Conservation (phyloP, 2,113 vertebrate genomes). For the Triplophysa tibetana region DNA sequence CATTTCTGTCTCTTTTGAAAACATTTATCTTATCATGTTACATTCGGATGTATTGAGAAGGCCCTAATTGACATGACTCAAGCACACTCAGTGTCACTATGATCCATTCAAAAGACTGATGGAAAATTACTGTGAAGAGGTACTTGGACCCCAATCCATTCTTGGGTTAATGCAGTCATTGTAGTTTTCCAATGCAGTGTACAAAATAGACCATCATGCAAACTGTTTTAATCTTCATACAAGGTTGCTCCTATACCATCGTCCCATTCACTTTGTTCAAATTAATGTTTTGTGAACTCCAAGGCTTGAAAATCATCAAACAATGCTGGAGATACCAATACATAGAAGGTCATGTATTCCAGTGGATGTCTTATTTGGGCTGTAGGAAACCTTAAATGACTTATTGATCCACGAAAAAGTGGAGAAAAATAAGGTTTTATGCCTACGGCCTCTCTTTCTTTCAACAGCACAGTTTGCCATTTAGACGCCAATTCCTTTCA, state of each 20-base stretch:
- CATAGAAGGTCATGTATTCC: not conserved
- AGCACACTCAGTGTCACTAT: not conserved
- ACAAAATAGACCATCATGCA: not conserved
- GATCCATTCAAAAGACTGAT: not conserved
- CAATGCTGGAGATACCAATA: not conserved
- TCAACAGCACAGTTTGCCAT: slow-evolving; percentile 39
- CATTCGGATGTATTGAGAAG: not conserved
- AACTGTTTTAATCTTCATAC: not conserved
- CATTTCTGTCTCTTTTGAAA: not conserved
- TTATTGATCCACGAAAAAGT: slow-evolving; percentile 55
- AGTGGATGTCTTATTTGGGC: slow-evolving; percentile 34
- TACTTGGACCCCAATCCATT: not conserved
- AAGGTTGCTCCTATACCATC: not conserved
- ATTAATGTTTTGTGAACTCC: not conserved
- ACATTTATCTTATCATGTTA: not conserved
- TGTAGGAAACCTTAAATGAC: slow-evolving; percentile 53
- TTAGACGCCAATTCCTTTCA: slow-evolving; percentile 37
- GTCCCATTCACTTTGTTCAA: slow-evolving; percentile 13
- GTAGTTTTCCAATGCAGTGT: not conserved
- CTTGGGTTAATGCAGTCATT: not conserved
- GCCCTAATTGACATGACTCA: not conserved
- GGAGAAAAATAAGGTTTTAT: slow-evolving; percentile 39
- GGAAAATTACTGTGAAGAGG: not conserved
- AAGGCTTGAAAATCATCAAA: not conserved
- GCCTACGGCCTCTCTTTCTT: slow-evolving; percentile 42